These are phyloP conservation scores for Ectemnius cavifrons DNA, from an alignment of 2,888 invertebrate genomes.

Conservation along the genomic window DNA sequence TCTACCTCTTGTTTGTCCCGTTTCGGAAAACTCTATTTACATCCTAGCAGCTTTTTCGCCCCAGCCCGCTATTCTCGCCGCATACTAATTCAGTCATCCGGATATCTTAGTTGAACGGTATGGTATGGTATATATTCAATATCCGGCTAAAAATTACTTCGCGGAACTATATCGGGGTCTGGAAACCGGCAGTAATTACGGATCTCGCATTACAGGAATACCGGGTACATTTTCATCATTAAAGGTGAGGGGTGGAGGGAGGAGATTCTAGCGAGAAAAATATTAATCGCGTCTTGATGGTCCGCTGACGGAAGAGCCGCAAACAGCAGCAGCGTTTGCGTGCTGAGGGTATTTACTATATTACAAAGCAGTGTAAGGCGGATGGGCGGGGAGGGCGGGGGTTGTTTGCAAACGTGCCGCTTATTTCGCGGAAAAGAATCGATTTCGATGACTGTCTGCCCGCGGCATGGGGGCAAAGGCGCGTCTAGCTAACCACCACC, in stretches of 20 bases:
- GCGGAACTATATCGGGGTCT: not conserved
- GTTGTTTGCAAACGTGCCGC: slow-evolving; percentile 47
- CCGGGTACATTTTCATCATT: too few species aligned
- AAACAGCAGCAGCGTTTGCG: too few species aligned
- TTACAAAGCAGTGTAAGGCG: too few species aligned
- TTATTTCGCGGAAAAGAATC: slow-evolving; percentile 59
- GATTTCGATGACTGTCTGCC: slow-evolving; percentile 65
- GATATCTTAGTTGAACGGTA: not conserved
- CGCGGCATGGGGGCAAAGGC: slow-evolving; percentile 55
- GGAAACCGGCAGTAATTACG: too few species aligned
- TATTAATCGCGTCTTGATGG: too few species aligned
- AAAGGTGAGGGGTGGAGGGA: too few species aligned
- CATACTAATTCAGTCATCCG: not conserved
- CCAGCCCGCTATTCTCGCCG: not conserved
- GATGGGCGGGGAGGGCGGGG: not conserved
- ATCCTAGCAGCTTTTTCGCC: not conserved
- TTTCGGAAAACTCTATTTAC: not conserved
- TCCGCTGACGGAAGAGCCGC: too few species aligned
- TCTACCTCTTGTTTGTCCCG: not conserved
- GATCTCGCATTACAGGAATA: too few species aligned
- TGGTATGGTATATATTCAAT: not conserved
- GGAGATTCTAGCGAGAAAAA: too few species aligned
- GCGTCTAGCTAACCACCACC: slow-evolving; percentile 68
- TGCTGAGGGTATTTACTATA: too few species aligned
- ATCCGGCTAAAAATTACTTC: not conserved